Percentiles rank a stretch among this genome's conserved stretches.
These are phyloP conservation scores for Telmatherina bonti DNA, from an alignment of 2,797 vertebrate species.

Conservation along the genomic window DNA sequence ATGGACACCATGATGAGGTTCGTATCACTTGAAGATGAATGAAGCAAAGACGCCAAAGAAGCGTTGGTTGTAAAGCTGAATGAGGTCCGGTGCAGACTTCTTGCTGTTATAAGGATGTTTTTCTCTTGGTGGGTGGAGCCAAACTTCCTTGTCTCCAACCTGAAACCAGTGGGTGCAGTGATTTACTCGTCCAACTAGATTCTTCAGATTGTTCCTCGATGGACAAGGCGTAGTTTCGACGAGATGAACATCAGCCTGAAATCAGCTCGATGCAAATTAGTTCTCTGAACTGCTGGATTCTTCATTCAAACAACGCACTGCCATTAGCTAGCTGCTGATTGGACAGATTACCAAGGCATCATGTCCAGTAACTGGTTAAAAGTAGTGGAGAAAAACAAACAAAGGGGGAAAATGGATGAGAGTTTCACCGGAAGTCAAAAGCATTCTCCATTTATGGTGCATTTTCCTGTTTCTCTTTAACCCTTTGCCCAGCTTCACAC, in stretches of 20 bases:
- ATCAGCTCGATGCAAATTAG: conserved; percentile 36
- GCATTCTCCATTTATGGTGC: neutral
- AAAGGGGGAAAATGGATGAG: fast-evolving
- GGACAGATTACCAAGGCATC: conserved; percentile 15
- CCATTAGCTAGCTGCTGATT: conserved; percentile 4
- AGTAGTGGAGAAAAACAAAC: neutral
- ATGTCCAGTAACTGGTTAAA: conserved; percentile 40
- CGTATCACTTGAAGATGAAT: conserved; percentile 7
- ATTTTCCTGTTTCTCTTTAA: neutral
- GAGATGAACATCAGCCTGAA: conserved; percentile 55
- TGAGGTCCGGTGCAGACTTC: neutral
- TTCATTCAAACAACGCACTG: conserved; percentile 21
- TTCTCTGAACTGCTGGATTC: neutral
- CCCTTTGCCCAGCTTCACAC: neutral
- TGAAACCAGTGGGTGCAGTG: conserved; percentile 60
- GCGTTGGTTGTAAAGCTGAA: conserved; percentile 8
- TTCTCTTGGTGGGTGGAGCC: conserved; percentile 69
- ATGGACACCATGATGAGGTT: conserved; percentile 88
- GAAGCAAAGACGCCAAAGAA: neutral
- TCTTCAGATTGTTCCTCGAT: conserved; percentile 49
- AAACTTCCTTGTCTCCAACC: conserved; percentile 26
- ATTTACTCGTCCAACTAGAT: conserved; percentile 73
- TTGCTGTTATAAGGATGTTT: conserved; percentile 58
- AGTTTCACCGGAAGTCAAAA: conserved; percentile 54
- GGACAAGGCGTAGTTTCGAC: conserved; percentile 72